Evolutionary conservation across 2,888 invertebrate genomes (phyloP).

Genomic region (Zygogramma bicolorata): DNA sequence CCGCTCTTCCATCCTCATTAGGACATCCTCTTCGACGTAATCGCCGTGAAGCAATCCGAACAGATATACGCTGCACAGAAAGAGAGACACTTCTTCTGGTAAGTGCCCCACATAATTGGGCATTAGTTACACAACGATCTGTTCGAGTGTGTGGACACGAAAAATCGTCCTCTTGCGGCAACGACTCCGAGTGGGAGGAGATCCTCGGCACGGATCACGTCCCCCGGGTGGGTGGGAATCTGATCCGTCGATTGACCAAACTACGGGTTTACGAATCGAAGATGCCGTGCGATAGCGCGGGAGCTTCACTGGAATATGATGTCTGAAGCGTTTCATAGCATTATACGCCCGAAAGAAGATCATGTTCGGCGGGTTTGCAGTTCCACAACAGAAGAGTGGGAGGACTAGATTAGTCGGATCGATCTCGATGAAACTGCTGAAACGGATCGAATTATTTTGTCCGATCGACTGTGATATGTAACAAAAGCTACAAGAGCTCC

Average conservation of each 20-base stretch:
- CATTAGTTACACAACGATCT: slow-evolving; percentile 34
- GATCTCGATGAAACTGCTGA: too few relatives aligned
- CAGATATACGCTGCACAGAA: not conserved
- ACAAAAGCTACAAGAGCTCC: too few relatives aligned
- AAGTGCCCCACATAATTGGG: slow-evolving; percentile 37
- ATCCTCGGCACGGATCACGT: slow-evolving; percentile 28
- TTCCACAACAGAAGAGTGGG: too few relatives aligned
- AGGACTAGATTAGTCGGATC: too few relatives aligned
- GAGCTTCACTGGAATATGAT: too few relatives aligned
- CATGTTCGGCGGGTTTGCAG: too few relatives aligned
- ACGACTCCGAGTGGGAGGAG: slow-evolving; percentile 33
- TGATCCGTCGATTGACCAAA: slow-evolving; percentile 32
- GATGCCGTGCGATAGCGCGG: slow-evolving; percentile 32
- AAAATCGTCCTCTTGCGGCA: slow-evolving; percentile 3
- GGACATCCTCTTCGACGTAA: not conserved
- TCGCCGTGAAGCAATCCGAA: not conserved
- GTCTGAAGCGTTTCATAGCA: too few relatives aligned
- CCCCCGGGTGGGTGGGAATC: slow-evolving; percentile 18
- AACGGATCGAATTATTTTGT: too few relatives aligned
- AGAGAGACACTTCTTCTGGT: slow-evolving; percentile 34
- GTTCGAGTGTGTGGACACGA: slow-evolving; percentile 25
- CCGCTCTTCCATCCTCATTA: not conserved
- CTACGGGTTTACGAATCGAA: slow-evolving; percentile 38
- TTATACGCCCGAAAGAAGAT: too few relatives aligned
- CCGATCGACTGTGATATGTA: too few relatives aligned